Conservation (phyloP, 2,888 invertebrate genomes). For the Lamproptera curius region DNA sequence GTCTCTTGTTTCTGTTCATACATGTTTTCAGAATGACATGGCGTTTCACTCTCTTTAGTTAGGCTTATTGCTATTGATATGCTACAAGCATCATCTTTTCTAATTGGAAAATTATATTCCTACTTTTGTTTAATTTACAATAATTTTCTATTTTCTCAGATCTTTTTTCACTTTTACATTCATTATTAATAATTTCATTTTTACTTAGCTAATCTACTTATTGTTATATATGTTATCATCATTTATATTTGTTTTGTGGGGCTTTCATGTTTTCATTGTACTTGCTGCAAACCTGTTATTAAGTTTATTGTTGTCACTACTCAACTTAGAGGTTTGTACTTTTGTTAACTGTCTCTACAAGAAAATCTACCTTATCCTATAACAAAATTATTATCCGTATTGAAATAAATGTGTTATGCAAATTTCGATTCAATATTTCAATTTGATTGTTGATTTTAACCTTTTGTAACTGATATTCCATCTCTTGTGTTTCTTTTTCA, state of each 20-base stretch:
- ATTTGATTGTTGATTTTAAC: constrained; percentile 55
- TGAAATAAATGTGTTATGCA: constrained; percentile 46
- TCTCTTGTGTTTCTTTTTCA: constrained; percentile 56
- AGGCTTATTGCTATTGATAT: constrained; percentile 23
- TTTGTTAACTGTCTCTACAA: constrained; percentile 35
- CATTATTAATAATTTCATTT: constrained; percentile 45
- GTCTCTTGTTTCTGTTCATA: constrained; percentile 30
- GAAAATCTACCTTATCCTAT: constrained; percentile 44
- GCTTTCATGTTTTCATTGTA: constrained; percentile 58
- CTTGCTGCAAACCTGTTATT: constrained; percentile 65
- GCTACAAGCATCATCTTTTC: constrained; percentile 38
- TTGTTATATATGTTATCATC: constrained; percentile 52
- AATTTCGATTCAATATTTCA: constrained; percentile 53
- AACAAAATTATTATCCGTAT: constrained; percentile 36
- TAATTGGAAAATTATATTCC: constrained; percentile 53
- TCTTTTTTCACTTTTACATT: constrained; percentile 54
- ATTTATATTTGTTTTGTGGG: constrained; percentile 62
- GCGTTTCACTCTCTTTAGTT: constrained; percentile 28
- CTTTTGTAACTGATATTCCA: constrained; percentile 63
- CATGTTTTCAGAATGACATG: constrained; percentile 27
- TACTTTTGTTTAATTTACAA: constrained; percentile 74
- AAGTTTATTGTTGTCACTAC: constrained; percentile 47
- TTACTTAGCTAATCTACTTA: constrained; percentile 58
- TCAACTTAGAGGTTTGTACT: constrained; percentile 49
- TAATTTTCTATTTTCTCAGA: constrained; percentile 74